phyloP scores from a whole-genome alignment of 2,113 vertebrate species.

The Leucoraja erinaceus region DNA sequence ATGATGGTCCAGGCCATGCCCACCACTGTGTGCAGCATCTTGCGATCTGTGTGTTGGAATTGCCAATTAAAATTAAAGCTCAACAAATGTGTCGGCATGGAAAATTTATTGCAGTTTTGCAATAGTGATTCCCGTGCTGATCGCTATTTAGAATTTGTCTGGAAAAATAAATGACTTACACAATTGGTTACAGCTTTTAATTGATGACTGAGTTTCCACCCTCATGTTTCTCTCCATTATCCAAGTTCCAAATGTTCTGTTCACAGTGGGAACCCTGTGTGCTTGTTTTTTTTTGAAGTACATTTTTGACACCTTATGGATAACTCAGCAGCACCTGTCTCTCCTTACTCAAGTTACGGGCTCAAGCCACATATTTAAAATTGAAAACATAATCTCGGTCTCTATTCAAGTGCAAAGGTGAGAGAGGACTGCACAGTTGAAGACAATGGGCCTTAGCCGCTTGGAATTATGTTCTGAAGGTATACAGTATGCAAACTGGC shows the following conservation, averaged over 20 bases:
- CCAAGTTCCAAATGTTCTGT: too few relatives aligned
- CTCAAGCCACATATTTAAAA: background rate
- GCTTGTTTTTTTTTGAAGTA: background rate
- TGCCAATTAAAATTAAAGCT: slow-evolving; percentile 1
- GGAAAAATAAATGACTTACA: background rate
- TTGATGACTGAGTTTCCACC: background rate
- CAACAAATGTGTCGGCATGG: background rate
- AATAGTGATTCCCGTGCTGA: background rate
- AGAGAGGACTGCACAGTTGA: background rate
- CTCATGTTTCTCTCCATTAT: background rate
- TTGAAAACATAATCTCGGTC: background rate
- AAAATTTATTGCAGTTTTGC: background rate
- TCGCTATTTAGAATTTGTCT: background rate
- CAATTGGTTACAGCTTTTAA: background rate
- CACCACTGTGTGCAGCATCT: too few relatives aligned
- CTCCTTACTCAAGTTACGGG: background rate
- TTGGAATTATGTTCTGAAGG: too few relatives aligned
- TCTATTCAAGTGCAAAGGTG: background rate
- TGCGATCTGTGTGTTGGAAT: too few relatives aligned
- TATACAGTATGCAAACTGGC: too few relatives aligned
- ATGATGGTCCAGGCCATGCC: too few relatives aligned
- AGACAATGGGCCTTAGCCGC: background rate
- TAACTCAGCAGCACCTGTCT: background rate
- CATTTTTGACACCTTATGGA: background rate
- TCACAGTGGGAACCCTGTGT: too few relatives aligned